Evolutionary conservation across 2,113 vertebrate genomes (phyloP).

Genomic region (Clupea harengus): DNA sequence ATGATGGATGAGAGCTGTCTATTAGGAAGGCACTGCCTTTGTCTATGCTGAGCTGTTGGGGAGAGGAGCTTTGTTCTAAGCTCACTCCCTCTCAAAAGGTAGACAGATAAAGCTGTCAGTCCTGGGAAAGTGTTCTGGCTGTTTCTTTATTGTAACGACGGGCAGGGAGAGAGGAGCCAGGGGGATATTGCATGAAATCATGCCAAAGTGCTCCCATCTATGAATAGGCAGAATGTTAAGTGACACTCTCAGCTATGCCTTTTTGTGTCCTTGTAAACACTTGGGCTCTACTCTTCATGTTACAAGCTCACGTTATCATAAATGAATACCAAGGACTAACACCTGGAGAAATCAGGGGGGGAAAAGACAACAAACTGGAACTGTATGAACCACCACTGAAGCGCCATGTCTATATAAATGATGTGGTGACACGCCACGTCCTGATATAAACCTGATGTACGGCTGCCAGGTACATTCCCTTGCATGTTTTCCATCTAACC

Average conservation of each 20-base stretch:
- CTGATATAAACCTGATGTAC: not conserved
- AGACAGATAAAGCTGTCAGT: constrained; percentile 70
- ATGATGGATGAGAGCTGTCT: constrained; percentile 74
- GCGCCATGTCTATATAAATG: not conserved
- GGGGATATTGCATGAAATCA: not conserved
- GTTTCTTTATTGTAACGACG: constrained; percentile 40
- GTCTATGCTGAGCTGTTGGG: constrained; percentile 43
- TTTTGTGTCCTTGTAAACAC: not conserved
- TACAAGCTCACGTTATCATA: not conserved
- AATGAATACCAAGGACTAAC: not conserved
- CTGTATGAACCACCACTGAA: not conserved
- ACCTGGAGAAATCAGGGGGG: not conserved
- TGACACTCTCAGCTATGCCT: not conserved
- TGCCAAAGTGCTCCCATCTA: not conserved
- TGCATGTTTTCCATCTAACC: not conserved
- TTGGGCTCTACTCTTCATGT: not conserved
- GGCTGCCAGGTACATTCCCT: not conserved
- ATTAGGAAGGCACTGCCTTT: constrained; percentile 70
- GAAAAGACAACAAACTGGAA: not conserved
- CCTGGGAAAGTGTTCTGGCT: constrained; percentile 47
- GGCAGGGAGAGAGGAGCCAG: not conserved
- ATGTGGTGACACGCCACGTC: not conserved
- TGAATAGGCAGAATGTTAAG: not conserved
- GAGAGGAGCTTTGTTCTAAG: not conserved
- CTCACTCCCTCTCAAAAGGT: constrained; percentile 49